These are phyloP conservation scores for Sarcophaga caerulescens DNA, from an alignment of 2,888 invertebrate genomes.

Conservation along the genomic window DNA sequence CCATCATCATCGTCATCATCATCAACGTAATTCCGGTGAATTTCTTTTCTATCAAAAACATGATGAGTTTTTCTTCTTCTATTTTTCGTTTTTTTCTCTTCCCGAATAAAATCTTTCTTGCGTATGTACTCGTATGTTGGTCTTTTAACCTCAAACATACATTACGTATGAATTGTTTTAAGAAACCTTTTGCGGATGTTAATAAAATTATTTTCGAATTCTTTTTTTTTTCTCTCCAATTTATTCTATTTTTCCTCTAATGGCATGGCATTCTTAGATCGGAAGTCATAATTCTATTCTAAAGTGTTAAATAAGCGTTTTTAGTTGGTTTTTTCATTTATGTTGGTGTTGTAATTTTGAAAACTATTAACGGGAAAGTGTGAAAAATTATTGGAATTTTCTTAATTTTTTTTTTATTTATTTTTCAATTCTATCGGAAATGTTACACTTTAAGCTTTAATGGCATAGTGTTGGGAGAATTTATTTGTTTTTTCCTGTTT, in stretches of 20 bases:
- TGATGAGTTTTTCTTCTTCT: neutral
- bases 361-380: slow-evolving; percentile 30
- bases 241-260: slow-evolving; percentile 39
- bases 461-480: neutral
- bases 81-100: slow-evolving; percentile 2
- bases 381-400: slow-evolving; percentile 27
- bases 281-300: slow-evolving; percentile 62
- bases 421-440: neutral
- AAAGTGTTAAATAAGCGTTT: slow-evolving; percentile 45
- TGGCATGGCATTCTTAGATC: slow-evolving; percentile 58
- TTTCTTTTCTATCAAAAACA: slow-evolving; percentile 6
- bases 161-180: neutral
- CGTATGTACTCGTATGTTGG: too few relatives aligned
- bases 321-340: neutral
- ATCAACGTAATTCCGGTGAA: neutral
- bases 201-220: slow-evolving; percentile 11
- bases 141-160: too few relatives aligned
- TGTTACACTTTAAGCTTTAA: slow-evolving; percentile 15
- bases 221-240: slow-evolving; percentile 11
- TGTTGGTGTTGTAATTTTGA: too few relatives aligned
- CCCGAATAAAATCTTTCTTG: too few relatives aligned
- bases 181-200: slow-evolving; percentile 59
- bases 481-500: neutral
- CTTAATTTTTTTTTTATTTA: neutral
- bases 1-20: neutral